Evolutionary conservation across 2,888 invertebrate genomes (phyloP).

Genomic region (Cantharis nigra): DNA sequence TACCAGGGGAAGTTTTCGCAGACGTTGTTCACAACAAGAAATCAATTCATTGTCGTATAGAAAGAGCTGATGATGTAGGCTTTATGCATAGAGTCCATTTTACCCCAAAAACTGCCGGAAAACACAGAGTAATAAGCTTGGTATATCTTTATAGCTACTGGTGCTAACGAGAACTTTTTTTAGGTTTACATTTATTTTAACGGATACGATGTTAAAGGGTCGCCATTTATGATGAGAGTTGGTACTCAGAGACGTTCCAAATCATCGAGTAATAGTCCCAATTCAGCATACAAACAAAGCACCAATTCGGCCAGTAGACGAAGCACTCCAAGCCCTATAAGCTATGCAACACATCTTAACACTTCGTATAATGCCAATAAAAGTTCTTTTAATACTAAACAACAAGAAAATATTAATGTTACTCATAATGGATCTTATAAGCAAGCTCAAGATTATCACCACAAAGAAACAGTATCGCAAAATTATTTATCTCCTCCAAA

Average conservation of each 20-base stretch:
- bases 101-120: constrained; percentile 77
- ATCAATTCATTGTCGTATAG: constrained; percentile 81
- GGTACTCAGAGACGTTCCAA: constrained; percentile 72
- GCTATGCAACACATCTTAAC: constrained; percentile 30
- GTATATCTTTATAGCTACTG: not conserved
- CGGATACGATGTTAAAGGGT: constrained; percentile 82
- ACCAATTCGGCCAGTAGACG: constrained; percentile 47
- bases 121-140: constrained; percentile 65
- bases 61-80: constrained; percentile 76
- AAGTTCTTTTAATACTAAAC: constrained; percentile 38
- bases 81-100: constrained; percentile 72
- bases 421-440: constrained; percentile 45
- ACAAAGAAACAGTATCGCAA: constrained; percentile 46
- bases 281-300: constrained; percentile 49
- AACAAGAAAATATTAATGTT: constrained; percentile 21
- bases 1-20: constrained; percentile 83
- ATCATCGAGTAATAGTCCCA: constrained; percentile 58
- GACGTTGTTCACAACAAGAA: constrained; percentile 90
- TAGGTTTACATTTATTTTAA: constrained; percentile 92
- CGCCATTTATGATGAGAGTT: constrained; percentile 85
- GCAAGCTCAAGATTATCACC: constrained; percentile 48
- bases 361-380: constrained; percentile 34
- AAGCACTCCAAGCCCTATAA: constrained; percentile 48
- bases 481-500: constrained; percentile 43
- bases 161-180: constrained; percentile 33